These are phyloP conservation scores for Gerris lacustris DNA, from an alignment of 2,888 invertebrate genomes.

Conservation along the genomic window DNA sequence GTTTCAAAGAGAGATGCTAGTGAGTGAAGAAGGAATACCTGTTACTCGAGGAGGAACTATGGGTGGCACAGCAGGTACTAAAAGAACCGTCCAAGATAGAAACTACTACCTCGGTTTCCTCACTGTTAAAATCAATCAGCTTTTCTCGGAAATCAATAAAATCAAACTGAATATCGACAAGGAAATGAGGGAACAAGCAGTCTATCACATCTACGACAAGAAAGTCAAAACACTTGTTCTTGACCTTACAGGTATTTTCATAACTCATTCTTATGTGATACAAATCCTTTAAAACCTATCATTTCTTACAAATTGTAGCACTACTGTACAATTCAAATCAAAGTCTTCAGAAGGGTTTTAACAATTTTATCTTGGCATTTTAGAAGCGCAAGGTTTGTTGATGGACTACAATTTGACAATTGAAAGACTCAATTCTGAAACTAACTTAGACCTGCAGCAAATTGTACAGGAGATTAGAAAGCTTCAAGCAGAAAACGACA, in stretches of 20 bases:
- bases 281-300: not conserved
- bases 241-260: not conserved
- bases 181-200: conserved; percentile 5
- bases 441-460: not conserved
- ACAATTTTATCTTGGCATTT: not conserved
- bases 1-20: conserved; percentile 5
- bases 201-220: not conserved
- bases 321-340: not conserved
- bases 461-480: not conserved
- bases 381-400: conserved; percentile 3
- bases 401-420: not conserved
- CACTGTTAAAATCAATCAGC: not conserved
- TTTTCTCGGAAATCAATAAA: conserved; percentile 2
- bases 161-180: not conserved
- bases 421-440: conserved; percentile 6
- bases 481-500: not conserved
- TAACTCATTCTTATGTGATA: too few species aligned
- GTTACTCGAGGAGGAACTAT: not conserved
- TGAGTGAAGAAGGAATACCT: not conserved
- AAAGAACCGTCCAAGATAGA: not conserved
- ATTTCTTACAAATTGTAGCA: not conserved
- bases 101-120: conserved; percentile 3
- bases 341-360: too few species aligned
- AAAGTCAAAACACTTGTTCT: not conserved
- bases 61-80: not conserved